Percentiles rank a stretch among this genome's conserved stretches.
Evolutionary conservation across 1,140 invertebrate species (phyloP).

Genomic region (Bombus waltoni): DNA sequence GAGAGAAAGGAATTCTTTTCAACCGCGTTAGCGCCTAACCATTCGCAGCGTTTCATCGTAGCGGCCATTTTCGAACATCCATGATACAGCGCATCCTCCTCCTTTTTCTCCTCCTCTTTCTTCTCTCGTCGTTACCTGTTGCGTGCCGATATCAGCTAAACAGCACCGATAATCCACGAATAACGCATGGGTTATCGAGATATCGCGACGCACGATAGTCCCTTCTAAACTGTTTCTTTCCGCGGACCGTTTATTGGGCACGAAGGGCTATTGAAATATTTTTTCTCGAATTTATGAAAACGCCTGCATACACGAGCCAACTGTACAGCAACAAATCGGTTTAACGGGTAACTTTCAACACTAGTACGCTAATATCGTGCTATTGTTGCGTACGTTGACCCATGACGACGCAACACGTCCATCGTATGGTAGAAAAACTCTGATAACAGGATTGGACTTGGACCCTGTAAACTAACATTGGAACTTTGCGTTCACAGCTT

Average conservation of each 20-base stretch:
- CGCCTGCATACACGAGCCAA: background rate
- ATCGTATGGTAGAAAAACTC: slow-evolving; percentile 50
- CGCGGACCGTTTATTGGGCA: no score
- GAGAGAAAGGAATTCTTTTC: slow-evolving; percentile 64
- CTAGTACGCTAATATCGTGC: slow-evolving; percentile 18
- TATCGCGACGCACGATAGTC: background rate
- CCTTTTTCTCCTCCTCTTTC: slow-evolving; percentile 45
- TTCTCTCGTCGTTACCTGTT: slow-evolving; percentile 1
- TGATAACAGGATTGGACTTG: slow-evolving; percentile 61
- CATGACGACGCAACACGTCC: slow-evolving; percentile 48
- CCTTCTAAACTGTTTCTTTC: background rate
- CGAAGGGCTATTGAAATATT: background rate
- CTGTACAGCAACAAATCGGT: background rate
- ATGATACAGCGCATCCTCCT: slow-evolving; percentile 63
- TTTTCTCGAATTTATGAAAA: background rate
- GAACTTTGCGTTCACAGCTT: background rate
- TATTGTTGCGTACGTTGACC: slow-evolving; percentile 57
- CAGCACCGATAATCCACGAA: background rate
- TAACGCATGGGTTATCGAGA: background rate
- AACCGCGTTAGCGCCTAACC: slow-evolving; percentile 56
- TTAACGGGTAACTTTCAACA: background rate
- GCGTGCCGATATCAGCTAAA: background rate
- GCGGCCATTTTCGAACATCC: slow-evolving; percentile 77
- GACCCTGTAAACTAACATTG: slow-evolving; percentile 31
- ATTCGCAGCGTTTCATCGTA: slow-evolving; percentile 60